Conservation (phyloP, 2,888 invertebrate genomes). For the Allygus modestus region DNA sequence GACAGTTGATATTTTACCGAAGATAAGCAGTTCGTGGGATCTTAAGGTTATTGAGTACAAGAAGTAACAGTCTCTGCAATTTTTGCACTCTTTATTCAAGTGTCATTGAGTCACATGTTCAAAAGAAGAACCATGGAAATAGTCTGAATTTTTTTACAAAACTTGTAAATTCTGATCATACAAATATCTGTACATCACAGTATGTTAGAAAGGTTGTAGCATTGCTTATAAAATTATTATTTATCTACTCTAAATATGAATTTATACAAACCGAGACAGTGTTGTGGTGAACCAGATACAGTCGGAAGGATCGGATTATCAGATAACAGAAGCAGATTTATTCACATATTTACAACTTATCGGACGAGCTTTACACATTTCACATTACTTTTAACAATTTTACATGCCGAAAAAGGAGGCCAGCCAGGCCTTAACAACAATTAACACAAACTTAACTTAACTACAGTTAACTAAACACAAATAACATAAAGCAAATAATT, state of each 20-base stretch:
- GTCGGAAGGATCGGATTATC: conserved; percentile 38
- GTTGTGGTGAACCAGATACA: not conserved
- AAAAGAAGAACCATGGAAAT: conserved; percentile 56
- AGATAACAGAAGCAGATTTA: conserved; percentile 47
- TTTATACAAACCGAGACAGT: conserved; percentile 36
- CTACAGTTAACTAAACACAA: not conserved
- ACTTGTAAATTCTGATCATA: conserved; percentile 55
- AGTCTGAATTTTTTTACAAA: conserved; percentile 53
- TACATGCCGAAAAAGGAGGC: not conserved
- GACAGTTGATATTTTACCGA: no score
- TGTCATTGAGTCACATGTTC: conserved; percentile 51
- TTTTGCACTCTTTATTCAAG: conserved; percentile 53
- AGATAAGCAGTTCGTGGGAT: not conserved
- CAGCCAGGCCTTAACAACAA: not conserved
- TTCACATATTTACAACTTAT: conserved; percentile 51
- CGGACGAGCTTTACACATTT: conserved; percentile 6
- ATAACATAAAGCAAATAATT: not conserved
- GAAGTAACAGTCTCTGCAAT: not conserved
- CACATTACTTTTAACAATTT: conserved; percentile 32
- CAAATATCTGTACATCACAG: conserved; percentile 60
- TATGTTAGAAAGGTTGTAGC: conserved; percentile 59
- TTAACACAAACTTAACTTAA: no score
- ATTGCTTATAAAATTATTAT: conserved; percentile 60
- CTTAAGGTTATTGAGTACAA: not conserved
- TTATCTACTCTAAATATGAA: conserved; percentile 47